phyloP scores from a whole-genome alignment of 2,797 vertebrate species.

The Platalea minor region DNA sequence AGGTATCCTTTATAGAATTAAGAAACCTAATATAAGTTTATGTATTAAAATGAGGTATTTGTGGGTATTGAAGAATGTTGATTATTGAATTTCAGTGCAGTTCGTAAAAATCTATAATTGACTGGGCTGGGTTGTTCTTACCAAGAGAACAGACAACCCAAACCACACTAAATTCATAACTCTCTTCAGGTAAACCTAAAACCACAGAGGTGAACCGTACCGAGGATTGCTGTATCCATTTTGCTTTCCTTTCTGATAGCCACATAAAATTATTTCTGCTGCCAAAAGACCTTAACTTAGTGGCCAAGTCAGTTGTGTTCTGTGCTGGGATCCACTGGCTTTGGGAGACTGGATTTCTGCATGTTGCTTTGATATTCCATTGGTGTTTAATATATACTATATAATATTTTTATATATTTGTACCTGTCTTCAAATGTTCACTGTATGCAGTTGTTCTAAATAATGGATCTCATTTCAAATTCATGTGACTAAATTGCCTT shows the following conservation, averaged over 20 bases:
- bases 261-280: neutral
- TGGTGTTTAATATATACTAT: neutral
- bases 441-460: neutral
- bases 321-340: neutral
- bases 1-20: neutral
- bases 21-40: neutral
- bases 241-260: neutral
- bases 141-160: neutral
- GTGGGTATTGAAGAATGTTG: neutral
- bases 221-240: neutral
- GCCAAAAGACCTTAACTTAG: neutral
- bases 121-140: neutral
- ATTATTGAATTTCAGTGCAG: neutral
- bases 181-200: neutral
- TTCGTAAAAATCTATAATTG: neutral
- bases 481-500: neutral
- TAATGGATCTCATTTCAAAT: neutral
- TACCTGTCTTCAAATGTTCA: neutral
- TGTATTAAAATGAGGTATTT: neutral
- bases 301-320: neutral
- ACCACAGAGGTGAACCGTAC: neutral
- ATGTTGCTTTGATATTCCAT: neutral
- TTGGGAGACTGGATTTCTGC: neutral
- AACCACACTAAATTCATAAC: fast-evolving
- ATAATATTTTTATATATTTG: neutral